These are phyloP conservation scores for Hylaeus volcanicus DNA, from an alignment of 1,140 invertebrate genomes.

Conservation along the genomic window DNA sequence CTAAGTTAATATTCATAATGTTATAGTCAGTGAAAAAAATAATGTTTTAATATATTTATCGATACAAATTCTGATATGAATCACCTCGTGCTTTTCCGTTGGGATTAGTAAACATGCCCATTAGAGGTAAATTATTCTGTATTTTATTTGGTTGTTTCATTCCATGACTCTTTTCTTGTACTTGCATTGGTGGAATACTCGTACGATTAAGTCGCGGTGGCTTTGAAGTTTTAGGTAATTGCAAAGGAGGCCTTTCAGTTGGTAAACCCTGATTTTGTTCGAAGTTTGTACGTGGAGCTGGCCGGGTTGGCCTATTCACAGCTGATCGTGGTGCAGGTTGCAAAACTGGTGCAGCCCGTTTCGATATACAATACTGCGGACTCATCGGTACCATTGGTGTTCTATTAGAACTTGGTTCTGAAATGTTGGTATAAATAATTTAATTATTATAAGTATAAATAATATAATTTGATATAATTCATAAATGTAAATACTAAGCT, in stretches of 20 bases:
- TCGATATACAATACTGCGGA: neutral
- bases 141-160: constrained; percentile 61
- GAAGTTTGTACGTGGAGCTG: neutral
- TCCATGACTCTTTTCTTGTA: constrained; percentile 15
- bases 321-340: neutral
- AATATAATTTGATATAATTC: neutral
- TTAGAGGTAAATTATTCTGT: constrained; percentile 52
- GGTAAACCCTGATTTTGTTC: neutral
- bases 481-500: no score
- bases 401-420: constrained; percentile 51
- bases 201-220: neutral
- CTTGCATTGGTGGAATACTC: constrained; percentile 16
- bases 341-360: neutral
- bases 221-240: constrained; percentile 21
- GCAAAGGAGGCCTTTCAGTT: neutral
- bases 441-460: neutral
- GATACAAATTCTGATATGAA: neutral
- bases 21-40: neutral
- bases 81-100: constrained; percentile 63
- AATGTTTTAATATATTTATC: neutral
- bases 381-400: constrained; percentile 3
- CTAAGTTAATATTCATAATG: neutral
- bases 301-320: neutral
- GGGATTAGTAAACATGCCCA: constrained; percentile 69
- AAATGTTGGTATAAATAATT: constrained; percentile 5